phyloP scores from a whole-genome alignment of 2,113 vertebrate genomes.

The Narcine bancroftii region DNA sequence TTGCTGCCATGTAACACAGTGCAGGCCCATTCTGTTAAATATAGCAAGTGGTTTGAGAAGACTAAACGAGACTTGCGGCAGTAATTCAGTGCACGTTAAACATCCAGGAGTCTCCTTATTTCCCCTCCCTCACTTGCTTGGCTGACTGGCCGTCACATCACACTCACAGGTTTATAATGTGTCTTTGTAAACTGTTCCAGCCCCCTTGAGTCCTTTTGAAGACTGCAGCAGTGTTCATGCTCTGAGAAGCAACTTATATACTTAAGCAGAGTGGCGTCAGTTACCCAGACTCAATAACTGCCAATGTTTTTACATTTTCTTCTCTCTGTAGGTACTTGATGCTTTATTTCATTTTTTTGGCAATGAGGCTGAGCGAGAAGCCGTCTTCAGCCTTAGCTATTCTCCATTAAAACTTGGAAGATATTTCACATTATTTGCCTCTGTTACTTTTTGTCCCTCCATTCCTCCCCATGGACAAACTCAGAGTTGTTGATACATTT shows the following conservation, averaged over 20 bases:
- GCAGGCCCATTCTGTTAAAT: background rate
- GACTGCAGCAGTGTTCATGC: conserved; percentile 33
- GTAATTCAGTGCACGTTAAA: conserved; percentile 4
- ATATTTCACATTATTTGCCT: background rate
- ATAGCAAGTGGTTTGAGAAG: background rate
- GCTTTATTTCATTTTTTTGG: background rate
- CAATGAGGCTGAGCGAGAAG: background rate
- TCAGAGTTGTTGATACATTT: background rate
- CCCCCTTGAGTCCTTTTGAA: conserved; percentile 21
- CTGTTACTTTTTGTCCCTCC: background rate
- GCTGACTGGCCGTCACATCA: conserved; percentile 15
- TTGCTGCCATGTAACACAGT: background rate
- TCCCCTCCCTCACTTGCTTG: background rate
- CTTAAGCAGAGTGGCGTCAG: conserved; percentile 35
- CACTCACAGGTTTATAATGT: conserved; percentile 13
- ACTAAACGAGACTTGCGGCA: background rate
- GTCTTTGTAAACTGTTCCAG: conserved; percentile 29
- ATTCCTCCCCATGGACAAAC: background rate
- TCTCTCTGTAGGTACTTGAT: conserved; percentile 12
- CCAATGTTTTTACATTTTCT: conserved; percentile 33
- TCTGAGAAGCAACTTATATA: conserved; percentile 19
- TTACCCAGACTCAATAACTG: conserved; percentile 28
- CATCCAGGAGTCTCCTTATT: conserved; percentile 9
- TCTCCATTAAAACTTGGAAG: background rate
- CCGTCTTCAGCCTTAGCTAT: background rate